These are phyloP conservation scores for Brachyopa scutellaris DNA, from an alignment of 2,888 invertebrate genomes.

Conservation along the genomic window DNA sequence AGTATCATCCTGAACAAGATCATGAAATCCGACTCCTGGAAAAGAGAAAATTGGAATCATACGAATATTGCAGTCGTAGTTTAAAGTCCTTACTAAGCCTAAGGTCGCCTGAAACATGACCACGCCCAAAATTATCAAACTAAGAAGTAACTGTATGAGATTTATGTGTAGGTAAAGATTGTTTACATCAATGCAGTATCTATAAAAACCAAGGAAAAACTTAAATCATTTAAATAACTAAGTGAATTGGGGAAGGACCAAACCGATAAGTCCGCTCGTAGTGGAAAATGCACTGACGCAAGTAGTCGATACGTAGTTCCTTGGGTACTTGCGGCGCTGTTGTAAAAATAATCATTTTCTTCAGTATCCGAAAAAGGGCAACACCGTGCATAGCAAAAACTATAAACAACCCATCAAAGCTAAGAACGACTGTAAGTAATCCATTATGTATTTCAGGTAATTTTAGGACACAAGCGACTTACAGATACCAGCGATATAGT, in stretches of 20 bases:
- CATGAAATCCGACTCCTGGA: constrained; percentile 21
- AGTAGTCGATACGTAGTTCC: constrained; percentile 75
- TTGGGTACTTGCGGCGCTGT: constrained; percentile 76
- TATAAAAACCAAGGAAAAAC: constrained; percentile 32
- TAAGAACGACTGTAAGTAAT: constrained; percentile 74
- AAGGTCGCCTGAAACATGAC: constrained; percentile 76
- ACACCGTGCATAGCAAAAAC: constrained; percentile 76
- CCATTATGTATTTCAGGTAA: neutral
- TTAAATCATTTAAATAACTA: neutral
- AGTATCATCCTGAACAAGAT: constrained; percentile 74
- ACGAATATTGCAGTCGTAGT: neutral
- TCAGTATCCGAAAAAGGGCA: constrained; percentile 75
- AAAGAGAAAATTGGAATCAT: neutral
- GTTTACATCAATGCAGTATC: constrained; percentile 75
- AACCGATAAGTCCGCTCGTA: constrained; percentile 76
- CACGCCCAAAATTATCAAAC: constrained; percentile 76
- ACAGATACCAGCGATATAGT: constrained; percentile 75
- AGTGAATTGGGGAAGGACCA: neutral
- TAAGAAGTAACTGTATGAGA: constrained; percentile 77
- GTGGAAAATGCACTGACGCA: constrained; percentile 76
- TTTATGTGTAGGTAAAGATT: constrained; percentile 76
- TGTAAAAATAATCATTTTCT: constrained; percentile 74
- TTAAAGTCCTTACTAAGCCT: constrained; percentile 75
- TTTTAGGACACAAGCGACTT: too few species aligned
- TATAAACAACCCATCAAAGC: constrained; percentile 78